Evolutionary conservation across 2,797 vertebrate species (phyloP).

Genomic region (Aselliscus stoliczkanus): DNA sequence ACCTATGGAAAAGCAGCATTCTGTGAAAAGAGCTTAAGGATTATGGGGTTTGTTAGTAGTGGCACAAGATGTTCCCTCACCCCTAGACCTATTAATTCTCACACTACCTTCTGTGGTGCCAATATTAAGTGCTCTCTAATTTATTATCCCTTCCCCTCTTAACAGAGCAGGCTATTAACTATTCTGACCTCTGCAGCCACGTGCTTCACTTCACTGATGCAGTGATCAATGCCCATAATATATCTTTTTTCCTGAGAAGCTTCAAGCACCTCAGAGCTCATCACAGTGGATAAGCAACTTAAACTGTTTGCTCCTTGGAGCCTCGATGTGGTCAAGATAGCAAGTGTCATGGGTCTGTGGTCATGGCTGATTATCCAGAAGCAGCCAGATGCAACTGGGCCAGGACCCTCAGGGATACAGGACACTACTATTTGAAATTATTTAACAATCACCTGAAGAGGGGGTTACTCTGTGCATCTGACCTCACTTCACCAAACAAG

Average conservation of each 20-base stretch:
- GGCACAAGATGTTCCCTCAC: neutral
- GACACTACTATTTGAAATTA: neutral
- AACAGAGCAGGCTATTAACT: neutral
- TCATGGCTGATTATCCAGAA: neutral
- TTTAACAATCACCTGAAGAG: neutral
- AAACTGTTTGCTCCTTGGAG: neutral
- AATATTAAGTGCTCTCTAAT: conserved; percentile 20
- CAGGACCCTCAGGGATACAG: neutral
- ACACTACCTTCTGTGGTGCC: neutral
- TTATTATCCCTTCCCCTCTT: neutral
- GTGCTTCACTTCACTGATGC: neutral
- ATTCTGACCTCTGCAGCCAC: neutral
- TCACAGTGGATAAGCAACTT: neutral
- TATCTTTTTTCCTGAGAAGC: conserved; percentile 3
- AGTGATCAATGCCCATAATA: neutral
- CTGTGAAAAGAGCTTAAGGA: neutral
- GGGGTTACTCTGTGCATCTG: neutral
- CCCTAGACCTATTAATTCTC: neutral
- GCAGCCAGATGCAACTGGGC: no score
- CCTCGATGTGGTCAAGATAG: neutral
- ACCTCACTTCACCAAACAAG: neutral
- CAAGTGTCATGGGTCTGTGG: neutral
- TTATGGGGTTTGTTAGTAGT: neutral
- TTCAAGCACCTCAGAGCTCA: conserved; percentile 35
- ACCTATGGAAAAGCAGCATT: neutral